These are phyloP conservation scores for Linepithema humile DNA, from an alignment of 1,140 invertebrate species.

Conservation along the genomic window DNA sequence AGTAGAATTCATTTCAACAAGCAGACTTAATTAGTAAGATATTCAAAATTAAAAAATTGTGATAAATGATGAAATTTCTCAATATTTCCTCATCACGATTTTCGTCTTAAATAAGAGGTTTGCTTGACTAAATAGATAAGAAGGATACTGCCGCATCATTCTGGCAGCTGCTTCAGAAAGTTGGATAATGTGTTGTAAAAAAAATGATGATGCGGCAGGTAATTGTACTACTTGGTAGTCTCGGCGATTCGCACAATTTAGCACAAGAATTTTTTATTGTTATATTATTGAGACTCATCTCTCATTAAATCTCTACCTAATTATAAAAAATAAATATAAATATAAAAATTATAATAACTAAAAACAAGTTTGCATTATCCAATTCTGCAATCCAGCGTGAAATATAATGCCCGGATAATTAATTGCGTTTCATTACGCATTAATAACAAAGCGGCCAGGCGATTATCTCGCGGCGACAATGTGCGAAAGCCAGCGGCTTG, in stretches of 20 bases:
- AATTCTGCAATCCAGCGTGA: constrained; percentile 37
- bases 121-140: constrained; percentile 10
- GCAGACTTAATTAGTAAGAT: neutral
- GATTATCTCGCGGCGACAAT: constrained; percentile 74
- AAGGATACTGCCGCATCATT: constrained; percentile 32
- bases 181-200: neutral
- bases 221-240: neutral
- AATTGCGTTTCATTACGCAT: constrained; percentile 78
- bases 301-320: neutral
- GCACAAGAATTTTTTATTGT: neutral
- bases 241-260: neutral
- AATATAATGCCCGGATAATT: constrained; percentile 73
- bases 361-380: neutral
- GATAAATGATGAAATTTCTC: neutral
- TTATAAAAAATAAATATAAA: neutral
- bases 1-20: neutral
- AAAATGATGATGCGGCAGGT: constrained; percentile 5
- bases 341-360: neutral
- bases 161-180: constrained; percentile 29
- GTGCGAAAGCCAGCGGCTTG: constrained; percentile 61
- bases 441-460: constrained; percentile 75
- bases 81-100: neutral
- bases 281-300: neutral
- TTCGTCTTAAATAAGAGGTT: neutral
- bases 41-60: neutral